phyloP scores from a whole-genome alignment of 1,140 invertebrate species.

The Hirudo medicinalis region DNA sequence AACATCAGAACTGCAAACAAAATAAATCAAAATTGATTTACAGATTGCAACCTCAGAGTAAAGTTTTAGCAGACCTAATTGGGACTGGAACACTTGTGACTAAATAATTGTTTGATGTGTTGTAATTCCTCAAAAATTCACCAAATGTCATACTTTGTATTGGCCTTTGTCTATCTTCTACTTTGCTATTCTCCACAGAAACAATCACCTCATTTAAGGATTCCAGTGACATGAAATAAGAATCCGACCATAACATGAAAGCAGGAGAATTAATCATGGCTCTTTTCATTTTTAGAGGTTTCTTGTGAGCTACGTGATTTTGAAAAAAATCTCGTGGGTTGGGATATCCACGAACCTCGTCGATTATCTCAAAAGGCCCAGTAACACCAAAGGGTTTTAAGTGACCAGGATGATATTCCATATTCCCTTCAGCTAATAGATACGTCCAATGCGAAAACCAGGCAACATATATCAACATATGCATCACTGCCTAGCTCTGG shows the following conservation, averaged over 20 bases:
- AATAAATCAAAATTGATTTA: conserved; percentile 4
- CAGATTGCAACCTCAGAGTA: not conserved
- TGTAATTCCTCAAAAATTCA: conserved; percentile 35
- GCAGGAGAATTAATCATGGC: conserved; percentile 31
- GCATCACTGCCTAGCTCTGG: too few relatives aligned
- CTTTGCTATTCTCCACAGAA: conserved; percentile 34
- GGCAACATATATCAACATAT: too few relatives aligned
- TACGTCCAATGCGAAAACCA: too few relatives aligned
- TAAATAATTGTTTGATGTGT: conserved; percentile 34
- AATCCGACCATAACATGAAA: conserved; percentile 33
- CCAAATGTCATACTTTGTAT: conserved; percentile 29
- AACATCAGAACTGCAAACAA: conserved; percentile 31
- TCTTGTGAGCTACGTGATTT: conserved; percentile 28
- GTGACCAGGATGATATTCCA: too few relatives aligned
- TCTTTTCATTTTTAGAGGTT: conserved; percentile 32
- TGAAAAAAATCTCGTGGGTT: conserved; percentile 29
- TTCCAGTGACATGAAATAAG: conserved; percentile 31
- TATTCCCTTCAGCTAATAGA: too few relatives aligned
- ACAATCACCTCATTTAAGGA: conserved; percentile 26
- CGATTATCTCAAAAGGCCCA: conserved; percentile 26
- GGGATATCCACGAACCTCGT: conserved; percentile 29
- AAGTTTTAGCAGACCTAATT: conserved; percentile 28
- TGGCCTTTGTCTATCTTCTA: conserved; percentile 31
- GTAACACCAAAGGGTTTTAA: conserved; percentile 29
- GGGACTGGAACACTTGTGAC: conserved; percentile 33